Conservation (phyloP, 2,888 invertebrate genomes). For the Agelastica alni region DNA sequence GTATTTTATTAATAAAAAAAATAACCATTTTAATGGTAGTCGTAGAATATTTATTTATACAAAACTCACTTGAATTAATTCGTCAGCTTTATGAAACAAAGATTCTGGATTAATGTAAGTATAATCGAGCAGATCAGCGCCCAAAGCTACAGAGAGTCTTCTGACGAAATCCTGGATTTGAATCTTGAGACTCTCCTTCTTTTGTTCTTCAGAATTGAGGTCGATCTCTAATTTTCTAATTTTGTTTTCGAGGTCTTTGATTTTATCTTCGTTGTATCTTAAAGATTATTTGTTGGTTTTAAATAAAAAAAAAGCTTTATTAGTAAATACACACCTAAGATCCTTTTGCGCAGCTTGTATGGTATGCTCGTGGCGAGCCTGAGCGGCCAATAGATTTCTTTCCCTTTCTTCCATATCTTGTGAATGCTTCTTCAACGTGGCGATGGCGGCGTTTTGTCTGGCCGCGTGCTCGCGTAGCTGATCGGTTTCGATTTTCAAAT, state of each 20-base stretch:
- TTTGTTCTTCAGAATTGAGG: slow-evolving; percentile 72
- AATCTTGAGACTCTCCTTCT: slow-evolving; percentile 71
- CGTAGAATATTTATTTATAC: too few relatives aligned
- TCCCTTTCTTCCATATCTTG: slow-evolving; percentile 80
- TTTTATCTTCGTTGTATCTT: slow-evolving; percentile 71
- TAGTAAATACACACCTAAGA: slow-evolving; percentile 51
- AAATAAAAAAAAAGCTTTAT: not conserved
- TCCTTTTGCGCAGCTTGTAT: slow-evolving; percentile 75
- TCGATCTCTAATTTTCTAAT: slow-evolving; percentile 73
- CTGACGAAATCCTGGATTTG: slow-evolving; percentile 73
- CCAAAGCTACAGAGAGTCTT: slow-evolving; percentile 72
- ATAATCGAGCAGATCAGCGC: slow-evolving; percentile 70
- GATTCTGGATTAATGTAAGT: slow-evolving; percentile 71
- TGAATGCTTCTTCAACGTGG: slow-evolving; percentile 77
- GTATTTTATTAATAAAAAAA: too few relatives aligned
- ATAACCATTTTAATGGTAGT: too few relatives aligned
- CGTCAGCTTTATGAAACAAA: slow-evolving; percentile 76
- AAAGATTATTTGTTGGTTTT: not conserved
- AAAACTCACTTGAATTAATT: slow-evolving; percentile 71
- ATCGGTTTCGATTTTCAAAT: slow-evolving; percentile 79
- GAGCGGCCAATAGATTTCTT: slow-evolving; percentile 65
- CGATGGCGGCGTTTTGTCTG: slow-evolving; percentile 78
- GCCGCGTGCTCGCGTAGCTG: slow-evolving; percentile 81
- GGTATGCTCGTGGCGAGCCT: slow-evolving; percentile 70
- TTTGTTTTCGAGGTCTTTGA: slow-evolving; percentile 76